A percentile compares a stretch with the other conserved stretches of the same genome.
These are phyloP conservation scores for Cheiracanthium punctorium DNA, from an alignment of 2,888 invertebrate genomes.

Conservation along the genomic window DNA sequence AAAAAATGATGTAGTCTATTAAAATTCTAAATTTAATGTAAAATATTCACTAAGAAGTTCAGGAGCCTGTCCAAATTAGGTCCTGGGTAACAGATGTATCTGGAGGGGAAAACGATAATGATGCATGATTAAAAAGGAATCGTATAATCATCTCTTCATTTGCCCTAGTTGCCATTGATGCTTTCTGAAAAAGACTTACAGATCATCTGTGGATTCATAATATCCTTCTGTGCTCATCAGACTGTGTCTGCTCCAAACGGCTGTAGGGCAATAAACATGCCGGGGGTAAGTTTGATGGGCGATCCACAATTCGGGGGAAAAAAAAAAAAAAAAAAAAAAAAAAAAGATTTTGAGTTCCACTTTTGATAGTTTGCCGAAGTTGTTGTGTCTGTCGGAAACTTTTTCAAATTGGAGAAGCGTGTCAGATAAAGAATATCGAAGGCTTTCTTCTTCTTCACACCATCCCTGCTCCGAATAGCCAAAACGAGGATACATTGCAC, in stretches of 20 bases:
- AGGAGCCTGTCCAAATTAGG: no score
- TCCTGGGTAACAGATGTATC: no score
- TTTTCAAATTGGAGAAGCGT: not conserved
- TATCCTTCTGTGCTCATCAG: not conserved
- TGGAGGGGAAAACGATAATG: no score
- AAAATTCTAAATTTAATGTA: no score
- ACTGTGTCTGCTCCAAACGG: not conserved
- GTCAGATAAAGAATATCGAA: not conserved
- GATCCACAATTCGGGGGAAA: no score
- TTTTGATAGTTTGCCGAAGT: not conserved
- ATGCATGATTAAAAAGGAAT: not conserved
- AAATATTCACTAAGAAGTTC: no score
- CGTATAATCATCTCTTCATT: not conserved
- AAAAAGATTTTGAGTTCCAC: no score
- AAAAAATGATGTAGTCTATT: no score
- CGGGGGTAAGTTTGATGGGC: no score
- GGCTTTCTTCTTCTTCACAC: no score
- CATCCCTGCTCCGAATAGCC: not conserved
- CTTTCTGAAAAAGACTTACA: not conserved
- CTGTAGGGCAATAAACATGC: no score
- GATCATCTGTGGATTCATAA: not conserved
- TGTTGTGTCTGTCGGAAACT: not conserved
- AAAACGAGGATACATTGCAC: constrained; percentile 1
- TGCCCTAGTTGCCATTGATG: not conserved
- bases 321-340: no score